Conservation (phyloP, 2,797 vertebrate genomes). For the Uromys caudimaculatus region DNA sequence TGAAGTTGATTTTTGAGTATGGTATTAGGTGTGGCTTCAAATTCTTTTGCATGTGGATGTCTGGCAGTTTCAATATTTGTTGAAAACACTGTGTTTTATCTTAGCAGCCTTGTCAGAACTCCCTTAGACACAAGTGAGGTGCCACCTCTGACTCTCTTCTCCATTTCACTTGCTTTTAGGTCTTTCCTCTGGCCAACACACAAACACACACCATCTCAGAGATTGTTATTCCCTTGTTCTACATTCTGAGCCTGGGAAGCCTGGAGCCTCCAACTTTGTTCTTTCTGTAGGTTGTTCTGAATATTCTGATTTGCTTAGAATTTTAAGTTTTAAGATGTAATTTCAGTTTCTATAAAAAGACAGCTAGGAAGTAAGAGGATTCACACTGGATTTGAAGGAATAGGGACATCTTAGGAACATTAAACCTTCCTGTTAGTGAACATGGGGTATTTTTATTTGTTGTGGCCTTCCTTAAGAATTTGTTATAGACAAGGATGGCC, state of each 20-base stretch:
- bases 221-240: background rate
- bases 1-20: background rate
- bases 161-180: background rate
- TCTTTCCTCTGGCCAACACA: background rate
- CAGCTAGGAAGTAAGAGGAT: background rate
- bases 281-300: background rate
- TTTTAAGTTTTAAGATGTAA: background rate
- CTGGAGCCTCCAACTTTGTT: background rate
- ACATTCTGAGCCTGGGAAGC: background rate
- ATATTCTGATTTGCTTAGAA: background rate
- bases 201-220: background rate
- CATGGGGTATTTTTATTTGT: background rate
- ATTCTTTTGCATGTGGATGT: background rate
- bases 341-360: constrained; percentile 38
- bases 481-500: background rate
- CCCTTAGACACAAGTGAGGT: background rate
- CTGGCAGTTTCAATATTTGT: background rate
- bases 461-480: background rate
- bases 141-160: background rate
- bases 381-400: background rate
- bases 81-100: background rate
- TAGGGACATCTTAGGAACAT: background rate
- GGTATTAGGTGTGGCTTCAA: background rate
- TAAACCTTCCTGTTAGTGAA: background rate
- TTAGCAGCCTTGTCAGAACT: background rate